phyloP scores from a whole-genome alignment of 2,113 vertebrate species.

The Capra hircus region DNA sequence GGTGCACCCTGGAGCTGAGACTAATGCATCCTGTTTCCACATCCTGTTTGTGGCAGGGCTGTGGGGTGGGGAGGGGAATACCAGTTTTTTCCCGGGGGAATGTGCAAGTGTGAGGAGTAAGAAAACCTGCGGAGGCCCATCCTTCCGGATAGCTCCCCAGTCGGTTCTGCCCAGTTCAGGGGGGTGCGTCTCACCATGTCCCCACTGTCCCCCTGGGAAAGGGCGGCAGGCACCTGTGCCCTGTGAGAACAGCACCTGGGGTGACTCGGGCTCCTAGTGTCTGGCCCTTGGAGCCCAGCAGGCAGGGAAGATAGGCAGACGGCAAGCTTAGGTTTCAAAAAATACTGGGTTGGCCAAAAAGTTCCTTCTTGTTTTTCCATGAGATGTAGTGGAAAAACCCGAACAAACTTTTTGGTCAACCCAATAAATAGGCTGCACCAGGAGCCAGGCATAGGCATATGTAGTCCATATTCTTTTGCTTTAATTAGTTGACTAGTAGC shows the following conservation, averaged over 20 bases:
- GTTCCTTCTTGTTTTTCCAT: neutral
- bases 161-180: neutral
- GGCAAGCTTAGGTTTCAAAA: neutral
- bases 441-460: neutral
- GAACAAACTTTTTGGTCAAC: neutral
- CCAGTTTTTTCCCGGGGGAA: conserved; percentile 50
- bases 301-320: neutral
- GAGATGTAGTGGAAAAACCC: neutral
- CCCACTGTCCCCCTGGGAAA: neutral
- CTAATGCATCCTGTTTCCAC: conserved; percentile 77
- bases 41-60: conserved; percentile 80
- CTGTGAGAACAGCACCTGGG: neutral
- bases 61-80: conserved; percentile 31
- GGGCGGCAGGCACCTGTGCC: neutral
- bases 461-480: neutral
- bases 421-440: neutral
- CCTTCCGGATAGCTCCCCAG: too few species aligned
- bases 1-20: conserved; percentile 60
- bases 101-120: neutral
- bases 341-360: neutral
- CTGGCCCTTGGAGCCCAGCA: neutral
- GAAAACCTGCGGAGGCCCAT: neutral
- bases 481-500: neutral
- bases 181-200: fast-evolving
- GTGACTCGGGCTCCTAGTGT: neutral